A percentile compares a stretch with the other conserved stretches of the same genome.
These are phyloP conservation scores for Belgica antarctica DNA, from an alignment of 2,888 invertebrate species.

Conservation along the genomic window DNA sequence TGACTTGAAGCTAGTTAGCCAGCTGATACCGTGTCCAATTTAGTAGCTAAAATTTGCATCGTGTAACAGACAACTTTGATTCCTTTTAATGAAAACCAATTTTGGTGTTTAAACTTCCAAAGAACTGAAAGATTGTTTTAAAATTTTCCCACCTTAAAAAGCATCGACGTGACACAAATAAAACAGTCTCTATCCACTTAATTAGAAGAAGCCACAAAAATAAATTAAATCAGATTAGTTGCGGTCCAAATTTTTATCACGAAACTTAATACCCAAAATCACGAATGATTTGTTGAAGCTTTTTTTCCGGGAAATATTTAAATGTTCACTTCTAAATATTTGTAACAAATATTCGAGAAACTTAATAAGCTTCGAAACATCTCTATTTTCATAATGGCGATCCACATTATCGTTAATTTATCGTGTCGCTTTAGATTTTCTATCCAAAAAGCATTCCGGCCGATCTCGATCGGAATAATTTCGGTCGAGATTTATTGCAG, in stretches of 20 bases:
- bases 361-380: constrained; percentile 24
- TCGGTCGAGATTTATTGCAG: background rate
- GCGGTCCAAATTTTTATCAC: background rate
- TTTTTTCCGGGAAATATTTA: constrained; percentile 13
- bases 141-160: too few relatives aligned
- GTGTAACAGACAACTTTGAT: too few relatives aligned
- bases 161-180: too few relatives aligned
- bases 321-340: constrained; percentile 16
- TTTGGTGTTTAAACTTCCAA: too few relatives aligned
- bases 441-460: background rate
- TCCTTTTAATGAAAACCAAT: too few relatives aligned
- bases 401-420: constrained; percentile 33
- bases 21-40: too few relatives aligned
- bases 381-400: constrained; percentile 35
- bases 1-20: too few relatives aligned
- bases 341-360: constrained; percentile 3
- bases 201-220: too few relatives aligned
- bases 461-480: background rate
- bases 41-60: too few relatives aligned
- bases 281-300: constrained; percentile 35
- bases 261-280: constrained; percentile 34
- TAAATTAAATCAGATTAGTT: constrained; percentile 34
- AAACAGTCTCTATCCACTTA: too few relatives aligned
- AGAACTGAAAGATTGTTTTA: too few relatives aligned
- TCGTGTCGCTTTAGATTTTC: constrained; percentile 29